These are phyloP conservation scores for Mesorhabditis belari DNA, from an alignment of 2,888 invertebrate genomes.

Conservation along the genomic window DNA sequence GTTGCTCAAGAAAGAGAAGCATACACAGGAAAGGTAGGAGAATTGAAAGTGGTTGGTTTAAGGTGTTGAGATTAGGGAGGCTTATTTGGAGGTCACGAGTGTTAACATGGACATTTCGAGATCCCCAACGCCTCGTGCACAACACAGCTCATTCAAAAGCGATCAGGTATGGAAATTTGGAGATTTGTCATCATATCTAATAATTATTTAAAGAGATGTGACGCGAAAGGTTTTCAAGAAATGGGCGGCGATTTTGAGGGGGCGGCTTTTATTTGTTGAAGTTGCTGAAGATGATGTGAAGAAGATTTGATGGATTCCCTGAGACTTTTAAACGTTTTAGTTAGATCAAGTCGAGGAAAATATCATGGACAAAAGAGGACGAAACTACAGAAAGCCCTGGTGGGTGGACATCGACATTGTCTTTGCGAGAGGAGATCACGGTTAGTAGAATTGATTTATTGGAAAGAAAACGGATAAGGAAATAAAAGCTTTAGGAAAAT, in stretches of 20 bases:
- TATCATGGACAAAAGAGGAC: too few species aligned
- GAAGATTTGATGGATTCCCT: background rate
- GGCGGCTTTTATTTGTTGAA: conserved; percentile 11
- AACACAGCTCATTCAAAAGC: background rate
- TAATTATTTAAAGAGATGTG: conserved; percentile 6
- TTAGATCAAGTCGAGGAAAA: too few species aligned
- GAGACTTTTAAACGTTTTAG: too few species aligned
- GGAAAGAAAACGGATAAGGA: too few species aligned
- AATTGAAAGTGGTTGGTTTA: too few species aligned
- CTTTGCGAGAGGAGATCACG: conserved; percentile 35
- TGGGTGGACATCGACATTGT: conserved; percentile 34
- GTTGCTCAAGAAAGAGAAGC: too few species aligned
- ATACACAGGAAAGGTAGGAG: too few species aligned
- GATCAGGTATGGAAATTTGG: background rate
- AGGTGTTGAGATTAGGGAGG: too few species aligned
- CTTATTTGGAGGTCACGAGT: background rate
- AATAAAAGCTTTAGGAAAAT: too few species aligned
- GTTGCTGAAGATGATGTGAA: background rate
- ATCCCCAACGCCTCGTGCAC: background rate
- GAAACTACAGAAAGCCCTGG: background rate
- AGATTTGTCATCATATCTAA: background rate
- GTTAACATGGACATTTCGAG: background rate
- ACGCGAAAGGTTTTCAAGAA: conserved; percentile 10
- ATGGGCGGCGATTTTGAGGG: conserved; percentile 18
- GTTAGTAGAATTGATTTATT: conserved; percentile 21